Base-by-base conservation (phyloP, 2,888 invertebrate species). In the Hartigia nigra region DNA sequence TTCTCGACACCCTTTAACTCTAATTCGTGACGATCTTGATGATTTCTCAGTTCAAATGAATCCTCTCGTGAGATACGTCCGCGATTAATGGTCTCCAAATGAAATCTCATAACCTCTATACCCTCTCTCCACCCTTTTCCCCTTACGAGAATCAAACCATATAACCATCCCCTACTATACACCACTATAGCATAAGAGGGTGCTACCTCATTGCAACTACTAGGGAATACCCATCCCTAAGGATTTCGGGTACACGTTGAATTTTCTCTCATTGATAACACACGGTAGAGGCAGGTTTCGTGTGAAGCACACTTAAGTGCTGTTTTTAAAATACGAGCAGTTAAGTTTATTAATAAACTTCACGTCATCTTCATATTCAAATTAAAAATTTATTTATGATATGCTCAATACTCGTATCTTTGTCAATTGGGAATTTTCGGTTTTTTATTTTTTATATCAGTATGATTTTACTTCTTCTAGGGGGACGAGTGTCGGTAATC, bases 181-280 rank as follows among this genome's bases (percentile, higher is more conserved):
- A 23, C 23, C 55, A 23, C 23, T 55, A 55, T 23, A 2, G 23
- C 1, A 55, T 2, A 23, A 23, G 9, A 5, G 55, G 39, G 23
- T 23, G 55, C 23, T 23, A 23, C 55, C 55, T 55, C 55, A 23
- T 55, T 55, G 55, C 55, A 55, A 23, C 55, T 55, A 55, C 23
- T 9, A 55, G 9, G 55, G 23, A 2, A 55, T 55, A 23, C 55
- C 14, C 23, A 23, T 55, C 9, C 55, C 23, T 55, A 9, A 55
- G 55, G 55, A 9, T 55, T 55, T 55, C 23, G 1, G 55, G 55
- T 23, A 85, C 84, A 84, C 87, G 82, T 83, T 81, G 82, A 84
- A 84, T 83, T 84, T 84, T 83, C 86, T 84, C 83, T 86, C 84
- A 87, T 89, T 87, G 88, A 87, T 86, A 87, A 82, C 81, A 80